Base-by-base conservation (phyloP, 2,888 invertebrate species). In the Syrphus vitripennis region DNA sequence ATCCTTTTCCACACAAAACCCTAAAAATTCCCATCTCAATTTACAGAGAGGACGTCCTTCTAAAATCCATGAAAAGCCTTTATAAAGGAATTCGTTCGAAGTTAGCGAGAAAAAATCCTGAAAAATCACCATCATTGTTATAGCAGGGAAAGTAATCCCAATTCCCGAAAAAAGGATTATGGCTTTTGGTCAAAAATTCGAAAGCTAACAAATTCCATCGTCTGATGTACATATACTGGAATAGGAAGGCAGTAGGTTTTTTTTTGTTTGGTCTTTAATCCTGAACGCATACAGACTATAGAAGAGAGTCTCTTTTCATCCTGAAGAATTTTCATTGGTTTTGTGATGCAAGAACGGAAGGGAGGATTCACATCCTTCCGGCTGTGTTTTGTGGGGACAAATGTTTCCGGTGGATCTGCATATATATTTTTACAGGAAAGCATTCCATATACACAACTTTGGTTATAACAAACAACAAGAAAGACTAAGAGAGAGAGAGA, bases 181-280 rank as follows among this genome's bases (percentile, higher is more conserved):
- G n/a, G 71, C 59, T 55, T 76, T 71, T 67, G 71, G 80, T 61
- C 67, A 57, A 72, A 78, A 72, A 72, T 53, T 76, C 53, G 40
- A 76, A 76, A 84, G 75, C 76, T 42, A 75, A 76, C 79, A 40
- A 67, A 67, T 72, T 63, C 79, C 63, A 40, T 72, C n/a, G 80
- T 74, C 31, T 40, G 61, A 48, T 40, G 29, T n/a, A 40, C 4
- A 10, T n/a, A n/a, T n/a, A n/a, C n/a, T n/a, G n/a, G 42, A 61
- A 19, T 16, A 16, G 42, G 14, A 37, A 16, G 42, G 14, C 37
- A 61, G 42, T 37, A 24, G 42, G 19, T 37, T 45, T 65, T 45
- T 34, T 24, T 42, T 59, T 31, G 40, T 7, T 59, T 50, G 48
- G 71, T 31, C 65, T 75, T 63, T 40, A 67, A 72, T 71, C 59